Conservation (phyloP, 2,888 invertebrate genomes). For the Lordiphosa fenestrarum region DNA sequence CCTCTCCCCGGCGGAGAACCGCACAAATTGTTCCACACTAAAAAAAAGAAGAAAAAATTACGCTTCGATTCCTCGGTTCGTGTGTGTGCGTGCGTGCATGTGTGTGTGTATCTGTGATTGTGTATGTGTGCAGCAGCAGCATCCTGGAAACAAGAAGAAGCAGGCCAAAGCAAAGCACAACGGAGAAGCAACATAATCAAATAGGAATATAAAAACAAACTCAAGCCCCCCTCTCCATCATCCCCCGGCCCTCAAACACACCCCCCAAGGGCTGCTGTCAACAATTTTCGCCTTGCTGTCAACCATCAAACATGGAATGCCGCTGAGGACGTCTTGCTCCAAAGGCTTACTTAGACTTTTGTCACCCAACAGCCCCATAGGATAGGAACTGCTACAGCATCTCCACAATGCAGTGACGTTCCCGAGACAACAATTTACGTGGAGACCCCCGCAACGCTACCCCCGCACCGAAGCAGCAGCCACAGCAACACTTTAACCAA, state of each 20-base stretch:
- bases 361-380: constrained; percentile 17
- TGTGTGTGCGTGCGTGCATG: constrained; percentile 21
- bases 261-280: constrained; percentile 15
- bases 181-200: constrained; percentile 16
- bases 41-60: constrained; percentile 5
- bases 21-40: background rate
- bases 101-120: constrained; percentile 23
- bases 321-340: constrained; percentile 14
- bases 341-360: constrained; percentile 19
- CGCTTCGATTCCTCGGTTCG: constrained; percentile 15
- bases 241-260: background rate
- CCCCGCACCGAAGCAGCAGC: background rate
- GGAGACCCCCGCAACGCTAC: background rate
- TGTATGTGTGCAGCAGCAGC: constrained; percentile 27
- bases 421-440: constrained; percentile 11
- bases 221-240: background rate
- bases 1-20: too few relatives aligned
- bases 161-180: constrained; percentile 14
- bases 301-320: constrained; percentile 28
- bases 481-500: constrained; percentile 21
- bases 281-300: constrained; percentile 22
- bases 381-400: constrained; percentile 20
- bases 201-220: constrained; percentile 26
- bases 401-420: constrained; percentile 36
- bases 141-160: constrained; percentile 30